Evolutionary conservation across 2,888 invertebrate species (phyloP), one percentile per base, ranked within the genome.

Genomic region (Cryptocephalus moraei): DNA sequence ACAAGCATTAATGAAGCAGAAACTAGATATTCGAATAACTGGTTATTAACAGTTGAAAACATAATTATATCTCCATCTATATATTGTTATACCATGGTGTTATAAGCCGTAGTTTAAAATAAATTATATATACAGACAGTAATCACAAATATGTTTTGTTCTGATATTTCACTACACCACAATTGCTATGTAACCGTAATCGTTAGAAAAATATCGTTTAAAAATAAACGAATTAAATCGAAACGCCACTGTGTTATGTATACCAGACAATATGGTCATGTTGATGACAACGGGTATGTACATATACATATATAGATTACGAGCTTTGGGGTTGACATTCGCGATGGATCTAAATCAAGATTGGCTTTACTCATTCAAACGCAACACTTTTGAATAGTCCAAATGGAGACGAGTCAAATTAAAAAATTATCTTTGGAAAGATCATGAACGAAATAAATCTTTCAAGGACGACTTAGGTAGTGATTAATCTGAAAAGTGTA

Each of bases 301-400:
- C 22, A 22, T 22, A 22, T 22, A 22, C 22, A 22, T 22, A 22
- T 22, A 22, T 22, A 22, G 22, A 22, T 22, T 22, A 43, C 10
- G 42, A 40, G 48, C 46, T 45, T 38, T 46, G 45, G 46, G 47
- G 45, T 40, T 51, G 49, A 51, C 47, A 49, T 49, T 51, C 47
- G 49, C 47, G 46, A 48, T 48, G 45, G 49, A 47, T 50, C 49
- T 47, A 46, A 49, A 51, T 53, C 53, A 48, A 51, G 53, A 53
- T 53, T 51, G 45, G 46, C 46, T 49, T 53, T 44, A 47, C 43
- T 51, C 51, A 53, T 49, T 53, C 51, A 53, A 42, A 49, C 47
- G 45, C 45, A 43, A 40, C 47, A 46, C 48, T 51, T 51, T 51
- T 48, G 47, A 49, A 49, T 51, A 44, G 45, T 43, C 44, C 46